Base-by-base conservation (phyloP, 1,140 invertebrate species). In the Drosophila albomicans region DNA sequence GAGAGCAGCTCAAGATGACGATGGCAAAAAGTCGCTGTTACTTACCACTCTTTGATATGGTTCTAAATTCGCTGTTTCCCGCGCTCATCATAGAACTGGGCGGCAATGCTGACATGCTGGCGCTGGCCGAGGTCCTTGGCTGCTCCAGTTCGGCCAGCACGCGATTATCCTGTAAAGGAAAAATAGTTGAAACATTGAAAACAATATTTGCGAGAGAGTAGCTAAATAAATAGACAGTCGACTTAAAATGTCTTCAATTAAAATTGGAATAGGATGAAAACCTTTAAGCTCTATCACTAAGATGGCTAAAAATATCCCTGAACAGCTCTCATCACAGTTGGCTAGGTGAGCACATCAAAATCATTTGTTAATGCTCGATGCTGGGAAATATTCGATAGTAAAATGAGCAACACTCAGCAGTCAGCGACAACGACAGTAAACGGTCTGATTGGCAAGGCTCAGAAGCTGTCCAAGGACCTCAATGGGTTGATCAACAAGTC, bases 101-200 rank as follows among this genome's bases (percentile, higher is more conserved):
- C 78, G 88, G 87, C 82, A 92, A 78, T 51, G 81, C 77, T 64
- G 87, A 91, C 79, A 91, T 91, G 64, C 91, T 90, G 49, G 78
- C 78, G 54, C 86, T 91, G 56, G 84, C 81, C 59, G 92, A 94
- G 77, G 94, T 94, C 89, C 96, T 94, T 75, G 96, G 95, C 92
- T 97, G 96, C 91, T 98, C 98, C 82, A 98, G 93, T 91, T 98
- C 97, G 68, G 97, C 97, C 80, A 98, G 94, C 86, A 98, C 96
- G 91, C 97, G 94, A 93, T 95, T 95, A 93, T 95, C 95, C 92
- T 93, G 77, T 1, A 77, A 78, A 5, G 1, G 15, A 62, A 35
- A 25, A 25, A 20, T 20, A 25, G 20, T 25, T 0, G 3, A 25
- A 25, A 25, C 3, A 0, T 25, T 25, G 3, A 25, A 25, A 4